A percentile compares a stretch with the other conserved stretches of the same genome.
Evolutionary conservation across 2,113 vertebrate species (phyloP).

Genomic region (Nettapus auritus): DNA sequence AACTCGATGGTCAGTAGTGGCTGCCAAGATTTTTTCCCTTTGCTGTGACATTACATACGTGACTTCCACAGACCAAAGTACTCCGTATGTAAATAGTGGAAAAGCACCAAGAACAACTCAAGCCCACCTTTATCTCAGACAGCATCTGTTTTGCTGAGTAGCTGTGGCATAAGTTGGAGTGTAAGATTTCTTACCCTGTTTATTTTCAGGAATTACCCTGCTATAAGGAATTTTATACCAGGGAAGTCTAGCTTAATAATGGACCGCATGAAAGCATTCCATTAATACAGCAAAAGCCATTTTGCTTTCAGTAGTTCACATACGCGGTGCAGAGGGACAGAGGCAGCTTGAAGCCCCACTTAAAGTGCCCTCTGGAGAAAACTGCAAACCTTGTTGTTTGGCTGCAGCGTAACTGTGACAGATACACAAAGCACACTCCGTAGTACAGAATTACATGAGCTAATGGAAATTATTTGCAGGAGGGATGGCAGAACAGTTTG

Average conservation of each 20-base stretch:
- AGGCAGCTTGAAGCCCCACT: not conserved
- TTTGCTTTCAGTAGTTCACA: not conserved
- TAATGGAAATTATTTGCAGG: not conserved
- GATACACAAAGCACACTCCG: not conserved
- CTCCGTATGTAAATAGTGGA: not conserved
- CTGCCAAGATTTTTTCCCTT: not conserved
- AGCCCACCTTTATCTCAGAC: not conserved
- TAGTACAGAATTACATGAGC: not conserved
- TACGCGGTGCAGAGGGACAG: not conserved
- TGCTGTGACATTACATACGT: not conserved
- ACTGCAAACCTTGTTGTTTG: not conserved
- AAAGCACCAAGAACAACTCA: not conserved
- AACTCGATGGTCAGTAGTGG: not conserved
- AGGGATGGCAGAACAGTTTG: not conserved
- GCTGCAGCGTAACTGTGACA: not conserved
- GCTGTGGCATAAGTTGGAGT: not conserved
- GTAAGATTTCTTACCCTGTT: not conserved
- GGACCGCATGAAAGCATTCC: not conserved
- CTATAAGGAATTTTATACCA: not conserved
- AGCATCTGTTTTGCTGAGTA: not conserved
- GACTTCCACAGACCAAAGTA: not conserved
- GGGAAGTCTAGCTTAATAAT: not conserved
- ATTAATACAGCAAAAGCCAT: not conserved
- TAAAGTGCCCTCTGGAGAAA: not conserved
- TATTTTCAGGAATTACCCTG: not conserved